Evolutionary conservation across 2,888 invertebrate genomes (phyloP), one percentile per base, ranked within the genome.

Genomic region (Synanthedon andrenaeformis): DNA sequence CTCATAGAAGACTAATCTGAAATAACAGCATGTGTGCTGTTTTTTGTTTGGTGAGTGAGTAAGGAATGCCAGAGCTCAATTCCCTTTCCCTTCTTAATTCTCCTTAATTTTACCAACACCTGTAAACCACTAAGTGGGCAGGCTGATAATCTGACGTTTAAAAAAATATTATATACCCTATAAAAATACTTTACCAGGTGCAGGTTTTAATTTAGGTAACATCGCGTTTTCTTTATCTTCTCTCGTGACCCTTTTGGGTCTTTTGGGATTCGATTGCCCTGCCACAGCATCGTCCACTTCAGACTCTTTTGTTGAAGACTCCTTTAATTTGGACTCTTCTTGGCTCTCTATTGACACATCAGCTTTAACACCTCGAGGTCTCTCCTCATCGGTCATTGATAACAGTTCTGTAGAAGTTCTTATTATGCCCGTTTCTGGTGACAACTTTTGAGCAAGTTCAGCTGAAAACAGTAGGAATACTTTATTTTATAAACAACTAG

Each of bases 371-470:
- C 92, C 92, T 57, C 91, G 87, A 1, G 93, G 92, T 59, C 93
- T 83, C 52, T 92, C 91, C 42, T 89, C 89, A 80, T 94, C 91
- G n/a, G 90, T 89, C 63, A 90, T 93, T 6, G 92, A 90, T 62
- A 93, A 84, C 41, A 97, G 88, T 70, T 96, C 95, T 17, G 96
- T 88, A 53, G 95, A 95, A 17, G 97, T 93, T 59, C 92, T 89
- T 55, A 98, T 92, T 54, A 90, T 89, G 55, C 96, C 95, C 68
- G 89, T 91, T 57, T 90, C 81, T 6, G 97, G 97, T 41, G 90
- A 89, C 53, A 96, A 77, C 66, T 89, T 89, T 54, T 82, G 72
- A 13, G 92, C 80, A 53, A 94, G 69, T 51, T 89, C 90, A 88
- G 76, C 76, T 86, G 73, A 35, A 75, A 69, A 14, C 4, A 35